These are phyloP conservation scores for Atlantisia rogersi DNA, from an alignment of 2,113 vertebrate species.

Conservation along the genomic window DNA sequence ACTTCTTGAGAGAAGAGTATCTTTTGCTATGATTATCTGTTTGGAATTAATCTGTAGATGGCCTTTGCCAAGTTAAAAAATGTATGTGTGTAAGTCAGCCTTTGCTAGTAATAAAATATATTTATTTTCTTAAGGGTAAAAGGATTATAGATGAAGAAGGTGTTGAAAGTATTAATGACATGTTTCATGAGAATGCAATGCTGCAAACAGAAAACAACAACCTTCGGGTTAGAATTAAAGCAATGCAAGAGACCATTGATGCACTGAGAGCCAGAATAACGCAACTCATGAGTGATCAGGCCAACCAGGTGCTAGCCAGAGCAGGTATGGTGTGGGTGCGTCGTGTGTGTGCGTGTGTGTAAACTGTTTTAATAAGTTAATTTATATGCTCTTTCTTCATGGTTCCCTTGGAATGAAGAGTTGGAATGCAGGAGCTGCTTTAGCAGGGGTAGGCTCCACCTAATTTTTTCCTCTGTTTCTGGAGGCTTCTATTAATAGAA, in stretches of 20 bases:
- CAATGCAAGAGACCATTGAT: slow-evolving; percentile 97
- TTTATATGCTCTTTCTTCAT: background rate
- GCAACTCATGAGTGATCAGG: slow-evolving; percentile 90
- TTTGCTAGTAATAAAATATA: background rate
- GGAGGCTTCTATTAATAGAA: background rate
- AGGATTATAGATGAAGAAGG: slow-evolving; percentile 94
- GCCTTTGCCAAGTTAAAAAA: background rate
- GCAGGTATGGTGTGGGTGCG: slow-evolving; percentile 75
- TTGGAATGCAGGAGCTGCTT: background rate
- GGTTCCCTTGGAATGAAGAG: background rate
- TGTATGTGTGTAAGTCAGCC: background rate
- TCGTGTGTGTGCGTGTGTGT: background rate
- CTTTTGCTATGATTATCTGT: background rate
- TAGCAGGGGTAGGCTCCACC: background rate
- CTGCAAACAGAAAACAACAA: slow-evolving; percentile 97
- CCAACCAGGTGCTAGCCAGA: slow-evolving; percentile 87
- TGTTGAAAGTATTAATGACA: slow-evolving; percentile 93
- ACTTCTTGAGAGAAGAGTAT: background rate
- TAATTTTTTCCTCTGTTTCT: background rate
- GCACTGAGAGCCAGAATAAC: slow-evolving; percentile 87
- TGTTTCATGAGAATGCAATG: slow-evolving; percentile 98
- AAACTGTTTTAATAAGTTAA: background rate
- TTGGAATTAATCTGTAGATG: background rate
- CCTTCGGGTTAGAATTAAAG: slow-evolving; percentile 93
- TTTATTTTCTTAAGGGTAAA: slow-evolving; percentile 85